Conservation (phyloP, 2,888 invertebrate genomes). For the Synanthedon andrenaeformis region DNA sequence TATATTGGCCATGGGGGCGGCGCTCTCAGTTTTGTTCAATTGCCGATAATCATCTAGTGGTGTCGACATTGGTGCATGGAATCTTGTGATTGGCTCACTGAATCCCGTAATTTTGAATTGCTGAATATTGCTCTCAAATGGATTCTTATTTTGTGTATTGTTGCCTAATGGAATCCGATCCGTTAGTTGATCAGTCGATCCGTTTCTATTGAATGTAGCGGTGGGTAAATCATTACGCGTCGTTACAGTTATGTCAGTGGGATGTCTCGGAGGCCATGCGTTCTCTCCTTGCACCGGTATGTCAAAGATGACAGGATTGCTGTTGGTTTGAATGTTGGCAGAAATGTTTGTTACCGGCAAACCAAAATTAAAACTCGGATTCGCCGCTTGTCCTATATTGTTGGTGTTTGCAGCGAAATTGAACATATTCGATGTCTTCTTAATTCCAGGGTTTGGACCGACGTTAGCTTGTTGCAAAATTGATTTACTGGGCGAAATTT, state of each 20-base stretch:
- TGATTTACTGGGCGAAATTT: slow-evolving; percentile 24
- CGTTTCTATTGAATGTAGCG: not conserved
- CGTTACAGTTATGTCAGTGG: slow-evolving; percentile 13
- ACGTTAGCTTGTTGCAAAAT: not conserved
- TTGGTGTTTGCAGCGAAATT: slow-evolving; percentile 1
- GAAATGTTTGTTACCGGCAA: not conserved
- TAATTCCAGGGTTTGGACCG: not conserved
- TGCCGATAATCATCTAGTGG: not conserved
- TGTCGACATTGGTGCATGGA: not conserved
- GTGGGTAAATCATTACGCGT: not conserved
- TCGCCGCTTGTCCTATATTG: not conserved
- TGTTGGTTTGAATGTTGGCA: too few relatives aligned
- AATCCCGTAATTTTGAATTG: not conserved
- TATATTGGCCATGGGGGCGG: not conserved
- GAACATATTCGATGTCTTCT: not conserved
- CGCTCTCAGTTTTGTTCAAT: not conserved
- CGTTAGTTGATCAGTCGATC: not conserved
- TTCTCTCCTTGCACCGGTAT: slow-evolving; percentile 30
- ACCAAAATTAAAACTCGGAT: not conserved
- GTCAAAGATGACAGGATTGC: slow-evolving; percentile 19
- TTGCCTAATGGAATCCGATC: not conserved
- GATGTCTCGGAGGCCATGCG: slow-evolving; percentile 24
- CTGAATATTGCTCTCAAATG: not conserved
- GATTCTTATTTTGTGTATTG: not conserved
- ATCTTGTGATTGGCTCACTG: not conserved